Base-by-base conservation (phyloP, 2,113 vertebrate species). In the Ophthalmolycus amberensis region DNA sequence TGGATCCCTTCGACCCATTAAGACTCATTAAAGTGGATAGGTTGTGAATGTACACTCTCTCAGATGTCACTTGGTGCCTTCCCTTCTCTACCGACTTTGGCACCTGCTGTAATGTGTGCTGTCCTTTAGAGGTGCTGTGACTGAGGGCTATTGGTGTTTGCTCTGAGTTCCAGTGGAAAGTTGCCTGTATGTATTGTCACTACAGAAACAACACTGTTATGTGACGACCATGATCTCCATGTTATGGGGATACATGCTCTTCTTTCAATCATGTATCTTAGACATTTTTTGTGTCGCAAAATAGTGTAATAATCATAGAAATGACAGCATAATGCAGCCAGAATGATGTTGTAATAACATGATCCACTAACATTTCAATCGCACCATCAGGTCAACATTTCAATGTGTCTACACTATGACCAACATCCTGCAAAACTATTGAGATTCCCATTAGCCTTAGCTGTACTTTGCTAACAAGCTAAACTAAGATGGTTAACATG, bases 1-100 rank as follows among this genome's bases (percentile, higher is more conserved):
- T 81, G 70, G 87, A 88, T 88, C 84, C 29, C 27, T 80, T 46
- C 40, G 22, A 78, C 54, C 84, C 73, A 84, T 91, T 90, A 88
- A 78, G 79, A 48, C 69, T 79, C 88, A 82, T 90, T 83, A 79
- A 79, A 80, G 79, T 34, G 50, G 72, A 85, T 27, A 37, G 79
- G 68, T 66, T 77, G 48, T 60, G 63, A 81, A 85, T 83, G 78
- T 75, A 48, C 20, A 7, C 73, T 64, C 68, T 64, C 38, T 81
- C 29, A 59, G 12, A 52, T 77, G 82, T 42, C 74, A 66, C 48
- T 46, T 40, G 71, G 37, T 34, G 72, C 54, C 66, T 54, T 29
- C 68, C 1, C 20, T 52, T 80, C 80, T 62, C 50, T 63, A 54
- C 71, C 76, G 4, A 65, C 54, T 37, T 6, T 52, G 38, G 74